Evolutionary conservation across 2,797 vertebrate species (phyloP), one percentile per base, ranked within the genome.

Genomic region (Glyptemys insculpta): DNA sequence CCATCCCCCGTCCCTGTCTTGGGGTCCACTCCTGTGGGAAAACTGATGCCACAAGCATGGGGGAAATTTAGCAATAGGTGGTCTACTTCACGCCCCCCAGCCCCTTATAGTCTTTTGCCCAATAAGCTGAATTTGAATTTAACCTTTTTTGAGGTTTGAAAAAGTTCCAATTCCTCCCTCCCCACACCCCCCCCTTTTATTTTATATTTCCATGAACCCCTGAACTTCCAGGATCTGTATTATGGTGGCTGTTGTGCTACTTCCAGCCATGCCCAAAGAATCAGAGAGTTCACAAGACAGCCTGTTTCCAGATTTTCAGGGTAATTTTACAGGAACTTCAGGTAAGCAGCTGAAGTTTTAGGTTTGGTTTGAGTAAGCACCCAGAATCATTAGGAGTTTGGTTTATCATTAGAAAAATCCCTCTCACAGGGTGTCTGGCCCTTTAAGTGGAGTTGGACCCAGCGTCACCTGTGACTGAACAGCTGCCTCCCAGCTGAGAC

Each of bases 141-240:
- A 52, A 53, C 85, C 0, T 6, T 5, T 74, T 16, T 54, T 25
- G 18, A 37, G 34, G 12, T 27, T 54, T 52, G 34, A 25, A 53
- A 79, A 54, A 54, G 37, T 27, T 37, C 52, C 5, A 21, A 44
- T 74, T 10, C 9, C 10, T 34, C 15, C 31, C 31, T 8, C 31
- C 15, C 6, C 12, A 31, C 57, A 12, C 12, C 12, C 12, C 3
- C 15, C 59, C 59, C 31, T 10, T 12, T 72, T 25, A 72, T 5
- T 41, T 72, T 10, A 72, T 72, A 41, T 21, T 41, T 72, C 21
- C 37, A 41, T 11, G 21, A 72, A 21, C 5, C 37, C 23, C 37
- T 41, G 37, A 37, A 29, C 8, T 4, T 16, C n/a, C 0, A 4
- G 65, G 54, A 12, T 1, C 0, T 2, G 1, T 6, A 3, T 7